phyloP scores from a whole-genome alignment of 1,140 invertebrate genomes.

The Chionoecetes opilio region DNA sequence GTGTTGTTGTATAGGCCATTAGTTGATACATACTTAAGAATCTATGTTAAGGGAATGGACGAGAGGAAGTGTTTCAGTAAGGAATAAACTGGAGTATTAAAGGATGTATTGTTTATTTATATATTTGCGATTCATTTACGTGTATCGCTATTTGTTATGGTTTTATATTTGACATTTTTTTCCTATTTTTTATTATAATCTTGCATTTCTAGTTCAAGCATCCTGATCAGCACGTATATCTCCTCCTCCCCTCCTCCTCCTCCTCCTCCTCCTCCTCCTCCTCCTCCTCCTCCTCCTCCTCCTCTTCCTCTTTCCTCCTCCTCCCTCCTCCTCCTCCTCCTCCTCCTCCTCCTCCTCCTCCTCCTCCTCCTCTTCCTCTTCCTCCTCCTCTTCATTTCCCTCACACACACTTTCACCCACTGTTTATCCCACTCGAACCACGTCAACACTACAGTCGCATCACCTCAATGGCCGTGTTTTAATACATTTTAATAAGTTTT shows the following conservation, averaged over 20 bases:
- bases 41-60: not conserved
- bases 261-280: slow-evolving; percentile 20
- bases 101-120: not conserved
- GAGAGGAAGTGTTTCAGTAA: not conserved
- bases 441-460: not conserved
- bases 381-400: not conserved
- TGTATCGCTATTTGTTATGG: not conserved
- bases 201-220: no score
- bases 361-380: not conserved
- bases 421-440: not conserved
- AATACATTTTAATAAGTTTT: not conserved
- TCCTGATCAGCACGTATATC: not conserved
- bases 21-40: not conserved
- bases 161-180: not conserved
- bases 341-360: slow-evolving; percentile 14
- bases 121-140: no score
- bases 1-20: not conserved
- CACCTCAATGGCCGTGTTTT: not conserved
- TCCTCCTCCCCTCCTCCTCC: not conserved
- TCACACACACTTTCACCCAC: not conserved
- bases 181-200: not conserved
- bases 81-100: not conserved
- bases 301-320: not conserved
- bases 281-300: not conserved
- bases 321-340: not conserved